phyloP scores from a whole-genome alignment of 2,888 invertebrate species.

The Arge pagana region DNA sequence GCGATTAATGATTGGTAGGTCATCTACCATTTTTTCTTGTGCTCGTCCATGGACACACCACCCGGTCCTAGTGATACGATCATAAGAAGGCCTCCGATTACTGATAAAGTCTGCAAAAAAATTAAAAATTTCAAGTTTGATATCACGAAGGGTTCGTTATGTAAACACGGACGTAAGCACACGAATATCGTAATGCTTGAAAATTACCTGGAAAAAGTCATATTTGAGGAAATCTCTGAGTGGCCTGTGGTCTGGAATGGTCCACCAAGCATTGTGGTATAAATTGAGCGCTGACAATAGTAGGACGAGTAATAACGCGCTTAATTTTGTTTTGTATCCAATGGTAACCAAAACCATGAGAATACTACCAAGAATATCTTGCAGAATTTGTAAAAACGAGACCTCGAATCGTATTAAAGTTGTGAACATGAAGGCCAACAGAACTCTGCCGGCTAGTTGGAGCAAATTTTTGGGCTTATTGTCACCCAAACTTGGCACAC shows the following conservation, averaged over 20 bases:
- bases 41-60: conserved; percentile 99
- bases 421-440: conserved; percentile 98
- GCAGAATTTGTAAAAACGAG: conserved; percentile 86
- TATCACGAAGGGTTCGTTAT: neutral
- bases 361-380: conserved; percentile 90
- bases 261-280: conserved; percentile 99
- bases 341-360: conserved; percentile 96
- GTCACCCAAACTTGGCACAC: conserved; percentile 88
- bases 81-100: conserved; percentile 97
- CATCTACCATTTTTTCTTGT: conserved; percentile 96
- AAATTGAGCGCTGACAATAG: conserved; percentile 89
- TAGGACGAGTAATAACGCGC: conserved; percentile 89
- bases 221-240: conserved; percentile 99
- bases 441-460: conserved; percentile 92
- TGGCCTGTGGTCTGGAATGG: conserved; percentile 91
- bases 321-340: conserved; percentile 98
- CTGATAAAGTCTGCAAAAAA: conserved; percentile 87
- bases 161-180: conserved; percentile 59
- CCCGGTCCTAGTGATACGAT: conserved; percentile 98
- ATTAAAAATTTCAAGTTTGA: neutral
- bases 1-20: conserved; percentile 15
- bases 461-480: conserved; percentile 97
- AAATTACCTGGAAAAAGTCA: conserved; percentile 96
- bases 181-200: conserved; percentile 13
- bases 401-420: conserved; percentile 93